Evolutionary conservation across 2,113 vertebrate species (phyloP).

Genomic region (Callipepla californica): DNA sequence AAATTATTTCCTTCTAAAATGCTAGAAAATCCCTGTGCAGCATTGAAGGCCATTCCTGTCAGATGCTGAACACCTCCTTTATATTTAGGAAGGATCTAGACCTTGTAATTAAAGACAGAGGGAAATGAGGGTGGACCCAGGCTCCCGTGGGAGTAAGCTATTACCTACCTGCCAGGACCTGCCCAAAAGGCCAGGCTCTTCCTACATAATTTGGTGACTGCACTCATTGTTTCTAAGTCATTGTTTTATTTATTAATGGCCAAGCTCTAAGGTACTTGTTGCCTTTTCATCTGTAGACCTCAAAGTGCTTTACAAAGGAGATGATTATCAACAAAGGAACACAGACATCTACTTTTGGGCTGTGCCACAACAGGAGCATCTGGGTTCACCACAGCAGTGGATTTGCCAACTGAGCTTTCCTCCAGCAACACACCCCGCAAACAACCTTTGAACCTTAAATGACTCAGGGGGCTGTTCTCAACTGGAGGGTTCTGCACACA

Average conservation of each 20-base stretch:
- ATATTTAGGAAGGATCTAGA: background rate
- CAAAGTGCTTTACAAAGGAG: constrained; percentile 18
- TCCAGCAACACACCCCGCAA: constrained; percentile 1
- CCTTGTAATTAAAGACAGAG: background rate
- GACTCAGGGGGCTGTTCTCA: background rate
- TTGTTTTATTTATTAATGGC: constrained; percentile 22
- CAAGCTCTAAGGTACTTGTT: background rate
- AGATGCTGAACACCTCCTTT: background rate
- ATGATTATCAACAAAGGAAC: constrained; percentile 23
- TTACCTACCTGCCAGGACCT: constrained; percentile 13
- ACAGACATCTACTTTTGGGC: background rate
- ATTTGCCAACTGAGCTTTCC: constrained; percentile 2
- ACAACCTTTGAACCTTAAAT: background rate
- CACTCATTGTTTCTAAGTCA: background rate
- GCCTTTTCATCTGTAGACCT: constrained; percentile 12
- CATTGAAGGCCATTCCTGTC: background rate
- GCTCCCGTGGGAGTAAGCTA: background rate
- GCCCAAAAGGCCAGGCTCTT: background rate
- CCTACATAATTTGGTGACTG: background rate
- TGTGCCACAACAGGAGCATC: background rate
- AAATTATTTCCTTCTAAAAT: background rate
- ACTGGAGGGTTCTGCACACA: background rate
- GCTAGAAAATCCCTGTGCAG: background rate
- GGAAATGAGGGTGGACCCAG: background rate
- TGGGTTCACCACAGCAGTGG: background rate